Evolutionary conservation across 1,140 invertebrate genomes (phyloP).

Genomic region (Drosophila eugracilis): DNA sequence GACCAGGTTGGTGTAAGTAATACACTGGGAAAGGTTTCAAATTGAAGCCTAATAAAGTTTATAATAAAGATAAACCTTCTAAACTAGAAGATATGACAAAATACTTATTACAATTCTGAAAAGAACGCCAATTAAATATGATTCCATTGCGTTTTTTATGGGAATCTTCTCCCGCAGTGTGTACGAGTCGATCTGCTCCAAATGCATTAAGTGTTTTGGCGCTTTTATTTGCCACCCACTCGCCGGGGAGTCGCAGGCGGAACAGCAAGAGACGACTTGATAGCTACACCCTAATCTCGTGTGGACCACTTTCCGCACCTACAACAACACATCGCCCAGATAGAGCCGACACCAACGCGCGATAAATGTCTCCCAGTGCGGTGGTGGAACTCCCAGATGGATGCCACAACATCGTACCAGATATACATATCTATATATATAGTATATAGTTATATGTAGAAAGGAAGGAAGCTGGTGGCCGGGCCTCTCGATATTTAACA

Average conservation of each 20-base stretch:
- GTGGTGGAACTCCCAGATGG: no score
- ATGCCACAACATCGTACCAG: slow-evolving; percentile 12
- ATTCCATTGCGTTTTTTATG: not conserved
- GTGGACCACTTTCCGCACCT: slow-evolving; percentile 80
- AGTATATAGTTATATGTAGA: slow-evolving; percentile 1
- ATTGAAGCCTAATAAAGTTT: not conserved
- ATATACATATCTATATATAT: not conserved
- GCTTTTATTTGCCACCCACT: slow-evolving; percentile 76
- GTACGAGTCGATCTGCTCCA: slow-evolving; percentile 71
- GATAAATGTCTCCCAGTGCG: slow-evolving; percentile 28
- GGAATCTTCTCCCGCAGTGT: slow-evolving; percentile 9
- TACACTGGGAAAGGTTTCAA: slow-evolving; percentile 8
- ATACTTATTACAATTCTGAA: no score
- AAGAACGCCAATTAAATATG: no score
- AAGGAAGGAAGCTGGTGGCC: slow-evolving; percentile 45
- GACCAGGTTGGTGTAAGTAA: slow-evolving; percentile 11
- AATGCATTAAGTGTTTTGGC: slow-evolving; percentile 79
- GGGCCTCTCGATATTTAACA: slow-evolving; percentile 48
- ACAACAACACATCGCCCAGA: slow-evolving; percentile 49
- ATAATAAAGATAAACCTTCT: not conserved
- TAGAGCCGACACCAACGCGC: slow-evolving; percentile 66
- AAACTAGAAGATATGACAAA: no score
- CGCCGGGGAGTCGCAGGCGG: slow-evolving; percentile 44
- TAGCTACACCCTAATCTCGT: slow-evolving; percentile 76
- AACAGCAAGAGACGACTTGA: slow-evolving; percentile 48